Evolutionary conservation across 2,888 invertebrate genomes (phyloP), one percentile per base, ranked within the genome.

Genomic region (Spialia ferax): DNA sequence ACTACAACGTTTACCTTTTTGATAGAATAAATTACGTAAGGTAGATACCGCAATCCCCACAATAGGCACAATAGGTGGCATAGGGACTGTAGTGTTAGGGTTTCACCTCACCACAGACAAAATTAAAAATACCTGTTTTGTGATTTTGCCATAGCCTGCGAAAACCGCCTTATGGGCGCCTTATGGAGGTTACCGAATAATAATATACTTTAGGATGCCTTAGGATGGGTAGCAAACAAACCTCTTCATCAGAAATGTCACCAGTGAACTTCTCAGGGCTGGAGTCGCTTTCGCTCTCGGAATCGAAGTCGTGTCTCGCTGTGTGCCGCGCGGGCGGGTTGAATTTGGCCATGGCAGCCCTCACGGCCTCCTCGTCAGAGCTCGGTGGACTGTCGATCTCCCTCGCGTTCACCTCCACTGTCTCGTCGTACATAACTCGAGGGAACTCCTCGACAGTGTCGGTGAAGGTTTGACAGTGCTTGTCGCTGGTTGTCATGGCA

Each of bases 361-460:
- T 78, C 13, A 86, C 80, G 45, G 83, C 84, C 65, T 84, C 77
- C 68, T 84, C 90, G 69, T 88, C 91, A 18, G 84, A 81, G 59
- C 86, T 85, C 13, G 86, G 83, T 0, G 94, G 92, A 73, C 95
- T 95, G 7, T 94, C 94, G 42, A 95, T 94, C 73, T 95, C 95
- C 74, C 90, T 91, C 0, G 94, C 94, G 74, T 91, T 84, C 54
- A 95, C 95, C 54, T 95, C 95, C 56, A 95, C 94, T 2, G 94
- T 94, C 80, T 95, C 95, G 87, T 95, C 95, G 79, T 94, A 95
- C 94, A 94, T 94, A 88, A 76, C 79, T 82, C 59, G 50, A 48
- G 48, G 48, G 32, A 61, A 78, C 81, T 79, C 79, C 68, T 69
- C 76, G 59, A 70, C 82, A 73, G 11, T 52, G 2, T 82, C 78